Evolutionary conservation across 1,140 invertebrate genomes (phyloP), one percentile per base, ranked within the genome.

Genomic region (Penaeus japonicus): DNA sequence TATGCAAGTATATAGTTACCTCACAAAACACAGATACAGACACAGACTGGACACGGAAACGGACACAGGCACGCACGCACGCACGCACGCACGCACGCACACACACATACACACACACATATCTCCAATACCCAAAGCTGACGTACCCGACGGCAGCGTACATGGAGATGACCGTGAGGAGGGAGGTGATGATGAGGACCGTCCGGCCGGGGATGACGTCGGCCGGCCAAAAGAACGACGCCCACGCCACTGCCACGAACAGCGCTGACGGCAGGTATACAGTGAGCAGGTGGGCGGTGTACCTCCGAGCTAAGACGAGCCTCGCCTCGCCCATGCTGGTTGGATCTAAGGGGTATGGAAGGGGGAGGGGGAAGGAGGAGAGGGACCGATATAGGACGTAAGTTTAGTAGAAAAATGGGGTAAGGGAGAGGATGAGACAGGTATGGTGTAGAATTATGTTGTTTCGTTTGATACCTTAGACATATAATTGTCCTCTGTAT

Each of bases 91-190:
- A 0, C 39, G 7, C 39, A 39, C 35, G 7, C 39, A 10, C 39
- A 0, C 0, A 0, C 39, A 10, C 2, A 10, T 12, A 2, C 2
- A 0, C 7, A 0, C 5, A 5, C 7, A 0, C 7, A 5, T 7
- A 2, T 47, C 39, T 7, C 7, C 39, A 2, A 10, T 12, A 0
- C 5, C 39, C 7, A 59, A 27, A 24, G 24, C 81, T 2, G 20
- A 85, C 84, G 78, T 77, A 91, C 91, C 90, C 85, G n/a, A 91
- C 85, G 27, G 90, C 86, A 27, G 83, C 85, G 75, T 91, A 91
- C 89, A 91, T 91, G 22, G 91, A 91, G 27, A 90, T 89, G 27
- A 91, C 59, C 0, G 91, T 91, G 57, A 91, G 90, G 65, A 91
- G 82, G 20, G 90, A 91, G 39, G 91, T 91, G 84, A 91, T 91